Evolutionary conservation across 2,888 invertebrate species (phyloP).

Genomic region (Andrena hattorfiana): DNA sequence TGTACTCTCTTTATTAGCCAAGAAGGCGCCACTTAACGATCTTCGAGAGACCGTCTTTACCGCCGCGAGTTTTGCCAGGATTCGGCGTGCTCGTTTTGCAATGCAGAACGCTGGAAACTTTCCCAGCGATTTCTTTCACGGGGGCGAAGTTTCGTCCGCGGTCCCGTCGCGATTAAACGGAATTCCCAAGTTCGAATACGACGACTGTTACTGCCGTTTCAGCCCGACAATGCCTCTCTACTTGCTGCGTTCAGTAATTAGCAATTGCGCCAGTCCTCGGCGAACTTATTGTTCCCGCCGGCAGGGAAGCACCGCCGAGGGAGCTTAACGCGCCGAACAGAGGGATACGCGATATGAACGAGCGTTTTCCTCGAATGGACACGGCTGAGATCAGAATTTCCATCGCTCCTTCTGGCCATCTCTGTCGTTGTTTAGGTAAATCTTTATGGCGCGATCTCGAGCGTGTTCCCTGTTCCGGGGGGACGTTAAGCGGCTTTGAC

Average conservation of each 20-base stretch:
- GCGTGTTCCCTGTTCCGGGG: neutral
- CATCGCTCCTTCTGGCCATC: conserved; percentile 3
- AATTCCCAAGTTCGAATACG: neutral
- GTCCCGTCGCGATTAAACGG: conserved; percentile 1
- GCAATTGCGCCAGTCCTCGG: neutral
- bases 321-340: neutral
- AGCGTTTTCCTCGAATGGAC: neutral
- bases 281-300: neutral
- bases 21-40: conserved; percentile 9
- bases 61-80: neutral
- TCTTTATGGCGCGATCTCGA: neutral
- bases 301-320: neutral
- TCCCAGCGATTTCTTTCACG: conserved; percentile 23
- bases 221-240: neutral
- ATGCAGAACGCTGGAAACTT: conserved; percentile 19
- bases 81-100: conserved; percentile 9
- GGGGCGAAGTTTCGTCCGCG: neutral
- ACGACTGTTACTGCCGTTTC: neutral
- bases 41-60: neutral
- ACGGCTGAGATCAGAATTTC: neutral
- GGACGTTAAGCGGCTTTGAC: conserved; percentile 3
- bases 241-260: conserved; percentile 3
- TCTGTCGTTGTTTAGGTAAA: neutral
- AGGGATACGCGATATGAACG: neutral
- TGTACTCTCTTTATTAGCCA: conserved; percentile 12